Evolutionary conservation across 2,113 vertebrate species (phyloP).

Genomic region (Anhinga rufa): DNA sequence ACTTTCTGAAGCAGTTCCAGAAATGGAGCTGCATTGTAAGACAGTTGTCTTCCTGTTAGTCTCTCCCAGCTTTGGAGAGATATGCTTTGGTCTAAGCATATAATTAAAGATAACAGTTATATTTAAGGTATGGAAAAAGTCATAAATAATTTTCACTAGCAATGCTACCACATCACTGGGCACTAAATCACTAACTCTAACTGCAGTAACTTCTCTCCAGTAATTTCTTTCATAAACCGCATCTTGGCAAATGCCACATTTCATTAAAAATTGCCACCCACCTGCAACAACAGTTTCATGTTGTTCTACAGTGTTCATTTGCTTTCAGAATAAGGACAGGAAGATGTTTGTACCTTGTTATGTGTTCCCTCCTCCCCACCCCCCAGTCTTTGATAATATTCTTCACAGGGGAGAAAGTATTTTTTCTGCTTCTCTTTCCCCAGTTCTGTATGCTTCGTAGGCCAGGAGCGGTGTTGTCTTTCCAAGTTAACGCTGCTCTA

Average conservation of each 20-base stretch:
- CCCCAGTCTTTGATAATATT: background rate
- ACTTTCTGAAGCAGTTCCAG: background rate
- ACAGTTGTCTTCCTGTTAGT: slow-evolving; percentile 15
- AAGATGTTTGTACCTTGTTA: background rate
- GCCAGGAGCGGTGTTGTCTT: background rate
- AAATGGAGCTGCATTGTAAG: slow-evolving; percentile 53
- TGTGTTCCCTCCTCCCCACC: background rate
- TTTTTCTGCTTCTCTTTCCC: background rate
- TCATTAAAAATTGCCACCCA: background rate
- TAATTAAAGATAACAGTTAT: background rate
- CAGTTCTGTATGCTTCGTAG: background rate
- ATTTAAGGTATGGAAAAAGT: background rate
- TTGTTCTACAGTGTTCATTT: background rate
- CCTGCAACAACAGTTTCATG: background rate
- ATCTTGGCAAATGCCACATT: background rate
- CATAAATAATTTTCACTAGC: background rate
- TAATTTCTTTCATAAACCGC: background rate
- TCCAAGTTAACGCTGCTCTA: background rate
- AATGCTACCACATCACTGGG: background rate
- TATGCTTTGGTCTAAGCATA: background rate
- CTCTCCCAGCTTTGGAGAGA: background rate
- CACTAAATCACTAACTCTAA: background rate
- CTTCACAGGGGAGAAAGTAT: background rate
- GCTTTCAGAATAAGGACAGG: background rate
- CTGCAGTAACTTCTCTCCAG: background rate